These are phyloP conservation scores for Limosa lapponica DNA, from an alignment of 2,797 vertebrate genomes.

Conservation along the genomic window DNA sequence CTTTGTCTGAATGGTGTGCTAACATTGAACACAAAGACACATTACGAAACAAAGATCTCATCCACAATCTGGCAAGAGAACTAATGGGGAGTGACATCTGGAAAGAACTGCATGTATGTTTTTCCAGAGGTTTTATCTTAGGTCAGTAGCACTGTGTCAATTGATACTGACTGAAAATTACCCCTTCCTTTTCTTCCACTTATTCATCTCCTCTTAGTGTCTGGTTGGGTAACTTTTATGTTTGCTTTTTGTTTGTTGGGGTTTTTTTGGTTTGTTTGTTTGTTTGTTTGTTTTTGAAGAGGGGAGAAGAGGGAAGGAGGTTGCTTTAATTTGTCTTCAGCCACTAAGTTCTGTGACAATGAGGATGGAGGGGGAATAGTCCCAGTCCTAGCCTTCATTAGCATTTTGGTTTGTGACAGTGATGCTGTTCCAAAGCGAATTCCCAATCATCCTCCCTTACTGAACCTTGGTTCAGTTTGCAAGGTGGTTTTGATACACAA, in stretches of 20 bases:
- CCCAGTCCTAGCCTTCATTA: neutral
- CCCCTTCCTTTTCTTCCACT: neutral
- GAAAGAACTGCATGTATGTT: neutral
- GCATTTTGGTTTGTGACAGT: neutral
- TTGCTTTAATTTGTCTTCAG: neutral
- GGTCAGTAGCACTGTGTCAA: neutral
- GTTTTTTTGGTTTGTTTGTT: too few relatives aligned
- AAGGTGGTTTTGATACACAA: neutral
- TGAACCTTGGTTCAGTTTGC: neutral
- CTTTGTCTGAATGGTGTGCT: neutral
- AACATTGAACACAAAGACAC: conserved; percentile 10
- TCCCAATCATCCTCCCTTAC: neutral
- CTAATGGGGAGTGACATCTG: neutral
- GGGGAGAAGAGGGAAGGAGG: neutral
- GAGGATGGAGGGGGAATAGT: neutral
- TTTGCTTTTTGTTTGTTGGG: too few relatives aligned
- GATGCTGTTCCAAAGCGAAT: neutral
- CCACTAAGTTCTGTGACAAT: neutral
- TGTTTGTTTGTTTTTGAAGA: too few relatives aligned
- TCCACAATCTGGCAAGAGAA: neutral
- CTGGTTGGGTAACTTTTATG: neutral
- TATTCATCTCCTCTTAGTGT: neutral
- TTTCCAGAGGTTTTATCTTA: neutral
- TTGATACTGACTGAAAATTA: neutral
- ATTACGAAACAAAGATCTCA: neutral